These are phyloP conservation scores for Anser brachyrhynchus DNA, from an alignment of 2,113 vertebrate species.

Conservation along the genomic window DNA sequence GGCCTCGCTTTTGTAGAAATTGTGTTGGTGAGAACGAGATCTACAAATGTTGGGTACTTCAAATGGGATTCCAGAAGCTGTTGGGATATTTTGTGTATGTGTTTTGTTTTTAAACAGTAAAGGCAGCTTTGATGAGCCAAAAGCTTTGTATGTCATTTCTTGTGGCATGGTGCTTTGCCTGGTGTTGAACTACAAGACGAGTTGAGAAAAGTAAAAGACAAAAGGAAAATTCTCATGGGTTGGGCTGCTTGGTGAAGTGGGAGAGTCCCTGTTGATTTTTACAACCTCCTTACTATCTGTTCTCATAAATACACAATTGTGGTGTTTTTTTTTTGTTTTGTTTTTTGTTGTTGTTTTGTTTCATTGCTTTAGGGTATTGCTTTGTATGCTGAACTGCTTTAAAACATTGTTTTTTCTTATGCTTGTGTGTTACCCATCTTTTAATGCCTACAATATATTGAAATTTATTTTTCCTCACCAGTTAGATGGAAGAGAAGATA, in stretches of 20 bases:
- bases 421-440: neutral
- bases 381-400: neutral
- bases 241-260: neutral
- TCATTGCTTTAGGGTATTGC: neutral
- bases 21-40: neutral
- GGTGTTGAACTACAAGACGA: neutral
- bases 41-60: neutral
- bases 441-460: neutral
- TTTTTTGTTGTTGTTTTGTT: neutral
- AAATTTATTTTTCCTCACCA: neutral
- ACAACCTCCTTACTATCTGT: neutral
- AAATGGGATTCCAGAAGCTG: neutral
- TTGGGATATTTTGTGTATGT: neutral
- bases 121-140: neutral
- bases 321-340: neutral
- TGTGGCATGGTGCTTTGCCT: neutral
- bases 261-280: neutral
- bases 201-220: neutral
- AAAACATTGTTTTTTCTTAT: neutral
- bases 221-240: neutral
- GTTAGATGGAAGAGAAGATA: neutral
- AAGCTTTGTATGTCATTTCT: neutral
- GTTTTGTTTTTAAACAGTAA: constrained; percentile 13
- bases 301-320: neutral
- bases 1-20: neutral